A percentile compares a stretch with the other conserved stretches of the same genome.
Evolutionary conservation across 2,797 vertebrate genomes (phyloP).

Genomic region (Thamnophis elegans): DNA sequence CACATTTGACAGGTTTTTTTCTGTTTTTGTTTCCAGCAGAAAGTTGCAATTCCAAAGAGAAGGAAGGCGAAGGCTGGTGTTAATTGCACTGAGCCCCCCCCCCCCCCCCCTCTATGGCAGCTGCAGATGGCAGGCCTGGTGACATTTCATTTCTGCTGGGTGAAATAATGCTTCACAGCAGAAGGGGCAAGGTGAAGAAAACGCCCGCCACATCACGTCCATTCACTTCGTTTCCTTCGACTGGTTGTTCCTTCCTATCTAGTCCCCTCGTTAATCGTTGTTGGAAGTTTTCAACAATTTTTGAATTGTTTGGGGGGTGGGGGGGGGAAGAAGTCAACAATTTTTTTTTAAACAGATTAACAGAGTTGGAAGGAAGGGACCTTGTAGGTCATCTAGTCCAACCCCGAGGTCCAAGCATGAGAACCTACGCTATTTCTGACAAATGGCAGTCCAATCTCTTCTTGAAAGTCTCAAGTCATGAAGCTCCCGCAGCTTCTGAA

Average conservation of each 20-base stretch:
- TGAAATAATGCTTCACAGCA: not conserved
- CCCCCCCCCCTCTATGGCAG: fast-evolving
- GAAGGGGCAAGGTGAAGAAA: not conserved
- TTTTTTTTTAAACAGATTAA: too few species aligned
- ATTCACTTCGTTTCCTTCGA: not conserved
- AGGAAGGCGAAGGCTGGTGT: not conserved
- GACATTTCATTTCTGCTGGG: not conserved
- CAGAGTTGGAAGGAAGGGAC: too few species aligned
- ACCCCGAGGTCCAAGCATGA: too few species aligned
- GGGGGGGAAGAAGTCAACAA: fast-evolving
- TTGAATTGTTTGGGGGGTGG: too few species aligned
- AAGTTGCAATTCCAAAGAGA: not conserved
- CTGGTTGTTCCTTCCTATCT: not conserved
- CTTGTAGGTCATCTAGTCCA: too few species aligned
- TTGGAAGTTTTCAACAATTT: too few species aligned
- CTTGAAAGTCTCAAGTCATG: too few species aligned
- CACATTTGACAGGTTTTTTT: not conserved
- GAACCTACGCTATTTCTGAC: too few species aligned
- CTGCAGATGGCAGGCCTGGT: not conserved
- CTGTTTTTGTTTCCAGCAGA: not conserved
- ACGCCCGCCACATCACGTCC: too few species aligned
- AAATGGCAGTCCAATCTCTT: too few species aligned
- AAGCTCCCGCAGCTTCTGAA: too few species aligned
- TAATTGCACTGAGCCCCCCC: not conserved
- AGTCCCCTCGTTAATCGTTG: too few species aligned